Percentiles rank a stretch among this genome's conserved stretches.
Conservation (phyloP, 1,140 invertebrate species). For the Drosophila cardini region DNA sequence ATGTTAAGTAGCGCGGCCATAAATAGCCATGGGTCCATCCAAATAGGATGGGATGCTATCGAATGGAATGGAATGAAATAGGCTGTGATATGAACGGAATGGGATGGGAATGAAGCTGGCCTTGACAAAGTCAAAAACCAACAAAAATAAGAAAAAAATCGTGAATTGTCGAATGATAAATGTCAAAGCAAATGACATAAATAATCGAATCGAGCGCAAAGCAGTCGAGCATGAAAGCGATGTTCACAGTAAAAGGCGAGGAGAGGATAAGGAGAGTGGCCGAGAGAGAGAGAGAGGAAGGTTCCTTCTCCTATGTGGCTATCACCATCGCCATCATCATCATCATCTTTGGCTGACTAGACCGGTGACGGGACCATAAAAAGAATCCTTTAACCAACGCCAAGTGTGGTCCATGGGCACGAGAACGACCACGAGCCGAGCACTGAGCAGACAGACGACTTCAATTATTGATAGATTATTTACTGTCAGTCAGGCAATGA, state of each 20-base stretch:
- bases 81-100: slow-evolving; percentile 46
- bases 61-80: slow-evolving; percentile 27
- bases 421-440: slow-evolving; percentile 31
- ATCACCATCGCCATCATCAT: slow-evolving; percentile 41
- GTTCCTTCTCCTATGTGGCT: slow-evolving; percentile 36
- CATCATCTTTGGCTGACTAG: slow-evolving; percentile 37
- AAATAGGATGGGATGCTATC: slow-evolving; percentile 47
- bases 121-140: slow-evolving; percentile 75
- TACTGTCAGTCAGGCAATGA: slow-evolving; percentile 73
- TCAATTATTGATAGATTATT: slow-evolving; percentile 83
- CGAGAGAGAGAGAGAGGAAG: slow-evolving; percentile 9
- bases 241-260: slow-evolving; percentile 14
- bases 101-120: slow-evolving; percentile 37
- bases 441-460: slow-evolving; percentile 55
- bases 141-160: slow-evolving; percentile 46
- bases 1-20: slow-evolving; percentile 80
- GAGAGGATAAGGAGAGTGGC: slow-evolving; percentile 5
- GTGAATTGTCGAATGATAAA: slow-evolving; percentile 80
- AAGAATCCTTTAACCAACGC: slow-evolving; percentile 72
- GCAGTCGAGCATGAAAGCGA: slow-evolving; percentile 75
- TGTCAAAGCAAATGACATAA: slow-evolving; percentile 83
- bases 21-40: slow-evolving; percentile 67
- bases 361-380: slow-evolving; percentile 31
- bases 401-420: slow-evolving; percentile 73
- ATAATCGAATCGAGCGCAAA: slow-evolving; percentile 80